A percentile compares a stretch with the other conserved stretches of the same genome.
phyloP scores from a whole-genome alignment of 2,797 vertebrate species.

The Onychomys arenicola region DNA sequence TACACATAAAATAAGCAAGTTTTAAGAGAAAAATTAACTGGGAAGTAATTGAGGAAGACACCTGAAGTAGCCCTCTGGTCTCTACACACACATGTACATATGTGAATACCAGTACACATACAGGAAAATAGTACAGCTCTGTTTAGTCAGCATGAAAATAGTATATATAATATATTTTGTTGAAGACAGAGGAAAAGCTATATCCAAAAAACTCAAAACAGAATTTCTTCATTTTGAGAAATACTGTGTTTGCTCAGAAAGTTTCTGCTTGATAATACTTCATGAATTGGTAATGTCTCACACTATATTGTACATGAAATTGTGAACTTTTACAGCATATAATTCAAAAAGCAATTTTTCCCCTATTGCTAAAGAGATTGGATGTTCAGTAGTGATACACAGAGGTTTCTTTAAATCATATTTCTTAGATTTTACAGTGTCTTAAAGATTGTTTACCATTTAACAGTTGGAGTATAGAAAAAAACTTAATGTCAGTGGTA shows the following conservation, averaged over 20 bases:
- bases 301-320: background rate
- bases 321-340: background rate
- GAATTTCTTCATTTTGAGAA: slow-evolving; percentile 38
- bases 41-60: background rate
- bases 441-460: slow-evolving; percentile 13
- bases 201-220: slow-evolving; percentile 47
- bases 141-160: background rate
- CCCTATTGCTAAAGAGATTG: background rate
- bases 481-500: slow-evolving; percentile 43
- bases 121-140: background rate
- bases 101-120: background rate
- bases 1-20: background rate
- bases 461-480: slow-evolving; percentile 9
- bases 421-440: slow-evolving; percentile 37
- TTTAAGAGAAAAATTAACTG: background rate
- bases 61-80: background rate
- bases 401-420: slow-evolving; percentile 30
- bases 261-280: background rate
- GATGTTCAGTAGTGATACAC: slow-evolving; percentile 45
- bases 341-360: slow-evolving; percentile 32
- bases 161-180: background rate
- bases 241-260: slow-evolving; percentile 24
- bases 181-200: slow-evolving; percentile 13
- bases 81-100: background rate
- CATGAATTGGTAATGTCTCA: background rate